Evolutionary conservation across 2,888 invertebrate genomes (phyloP).

Genomic region (Harpalus rubripes): DNA sequence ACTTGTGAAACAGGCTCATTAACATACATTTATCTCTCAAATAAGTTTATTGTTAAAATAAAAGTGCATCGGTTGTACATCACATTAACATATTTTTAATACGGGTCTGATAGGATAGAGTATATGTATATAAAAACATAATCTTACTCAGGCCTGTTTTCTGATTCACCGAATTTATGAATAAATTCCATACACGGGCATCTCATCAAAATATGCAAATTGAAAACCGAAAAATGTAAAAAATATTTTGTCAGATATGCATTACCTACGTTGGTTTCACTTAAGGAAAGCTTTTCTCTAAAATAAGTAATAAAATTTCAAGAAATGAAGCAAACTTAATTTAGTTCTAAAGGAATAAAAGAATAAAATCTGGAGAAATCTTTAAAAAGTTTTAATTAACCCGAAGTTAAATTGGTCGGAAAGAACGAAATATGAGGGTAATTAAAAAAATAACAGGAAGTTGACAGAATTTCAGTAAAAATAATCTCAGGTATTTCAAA

Average conservation of each 20-base stretch:
- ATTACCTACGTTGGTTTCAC: background rate
- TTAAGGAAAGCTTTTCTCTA: background rate
- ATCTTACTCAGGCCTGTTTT: background rate
- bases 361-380: background rate
- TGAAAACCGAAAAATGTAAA: conserved; percentile 19
- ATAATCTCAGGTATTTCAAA: too few species aligned
- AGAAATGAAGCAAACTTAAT: background rate
- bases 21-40: too few species aligned
- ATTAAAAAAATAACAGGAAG: background rate
- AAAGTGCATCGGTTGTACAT: background rate
- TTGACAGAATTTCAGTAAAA: too few species aligned
- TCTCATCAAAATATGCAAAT: conserved; percentile 33
- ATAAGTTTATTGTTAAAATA: too few species aligned
- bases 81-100: conserved; percentile 21
- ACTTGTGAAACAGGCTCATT: too few species aligned
- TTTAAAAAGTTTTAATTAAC: conserved; percentile 18
- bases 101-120: background rate
- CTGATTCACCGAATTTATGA: conserved; percentile 23
- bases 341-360: background rate
- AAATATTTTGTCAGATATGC: conserved; percentile 23
- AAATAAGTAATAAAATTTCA: conserved; percentile 14
- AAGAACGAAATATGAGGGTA: background rate
- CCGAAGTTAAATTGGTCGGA: background rate
- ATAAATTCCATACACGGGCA: conserved; percentile 18
- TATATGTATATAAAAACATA: conserved; percentile 28